Evolutionary conservation across 2,888 invertebrate species (phyloP).

Genomic region (Bursaphelenchus okinawaensis): DNA sequence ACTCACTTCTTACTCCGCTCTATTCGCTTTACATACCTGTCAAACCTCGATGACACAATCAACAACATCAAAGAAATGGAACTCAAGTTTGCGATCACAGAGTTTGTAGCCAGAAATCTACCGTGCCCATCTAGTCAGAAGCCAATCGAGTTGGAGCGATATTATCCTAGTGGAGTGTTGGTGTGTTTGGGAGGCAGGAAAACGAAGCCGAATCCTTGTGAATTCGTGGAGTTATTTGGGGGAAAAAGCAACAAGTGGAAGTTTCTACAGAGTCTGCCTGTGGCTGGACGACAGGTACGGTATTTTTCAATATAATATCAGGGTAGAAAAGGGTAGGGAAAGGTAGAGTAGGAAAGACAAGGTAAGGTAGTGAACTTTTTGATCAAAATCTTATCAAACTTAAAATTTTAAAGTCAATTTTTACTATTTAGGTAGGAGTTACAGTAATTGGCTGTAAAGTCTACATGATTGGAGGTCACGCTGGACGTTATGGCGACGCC

Average conservation of each 20-base stretch:
- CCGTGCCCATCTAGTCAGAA: background rate
- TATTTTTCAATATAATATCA: too few relatives aligned
- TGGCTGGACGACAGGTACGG: background rate
- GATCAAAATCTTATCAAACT: too few relatives aligned
- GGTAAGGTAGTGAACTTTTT: too few relatives aligned
- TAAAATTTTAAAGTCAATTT: background rate
- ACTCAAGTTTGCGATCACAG: too few relatives aligned
- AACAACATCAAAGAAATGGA: too few relatives aligned
- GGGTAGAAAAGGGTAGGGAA: too few relatives aligned
- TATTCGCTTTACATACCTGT: background rate
- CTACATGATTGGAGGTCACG: background rate
- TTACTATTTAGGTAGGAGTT: background rate
- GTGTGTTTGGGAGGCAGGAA: slow-evolving; percentile 2
- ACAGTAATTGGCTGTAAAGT: background rate
- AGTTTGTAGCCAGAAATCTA: background rate
- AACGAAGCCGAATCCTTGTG: background rate
- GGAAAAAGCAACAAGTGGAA: background rate
- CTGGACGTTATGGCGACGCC: background rate
- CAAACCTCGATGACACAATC: too few relatives aligned
- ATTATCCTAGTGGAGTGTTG: background rate
- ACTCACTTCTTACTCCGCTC: background rate
- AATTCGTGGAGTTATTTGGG: background rate
- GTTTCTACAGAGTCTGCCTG: background rate
- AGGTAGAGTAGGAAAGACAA: too few relatives aligned
- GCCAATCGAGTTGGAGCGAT: background rate